These are phyloP conservation scores for Blastobasis lacticolella DNA, from an alignment of 2,888 invertebrate species.

Conservation along the genomic window DNA sequence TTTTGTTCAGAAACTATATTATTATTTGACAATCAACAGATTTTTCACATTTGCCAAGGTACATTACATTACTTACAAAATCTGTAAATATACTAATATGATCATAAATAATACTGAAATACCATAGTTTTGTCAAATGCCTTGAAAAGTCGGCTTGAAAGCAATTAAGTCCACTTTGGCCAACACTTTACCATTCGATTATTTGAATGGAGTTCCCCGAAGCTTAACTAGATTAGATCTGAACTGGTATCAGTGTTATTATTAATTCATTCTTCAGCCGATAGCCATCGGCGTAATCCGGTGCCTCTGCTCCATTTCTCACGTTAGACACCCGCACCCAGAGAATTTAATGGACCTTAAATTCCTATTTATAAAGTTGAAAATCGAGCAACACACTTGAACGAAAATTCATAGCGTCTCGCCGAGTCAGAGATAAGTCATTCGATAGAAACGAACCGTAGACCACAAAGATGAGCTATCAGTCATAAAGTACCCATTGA, in stretches of 20 bases:
- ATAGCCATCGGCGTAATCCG: constrained; percentile 63
- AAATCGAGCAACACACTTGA: too few species aligned
- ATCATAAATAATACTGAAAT: too few species aligned
- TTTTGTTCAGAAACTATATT: too few species aligned
- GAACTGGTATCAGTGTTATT: constrained; percentile 46
- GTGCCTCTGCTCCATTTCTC: constrained; percentile 55
- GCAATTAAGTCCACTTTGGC: constrained; percentile 4
- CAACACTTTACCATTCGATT: constrained; percentile 16
- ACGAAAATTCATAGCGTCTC: constrained; percentile 20
- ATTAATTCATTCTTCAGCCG: constrained; percentile 60
- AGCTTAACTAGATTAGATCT: constrained; percentile 51
- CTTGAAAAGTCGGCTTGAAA: too few species aligned
- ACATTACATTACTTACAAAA: too few species aligned
- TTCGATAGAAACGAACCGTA: constrained; percentile 61
- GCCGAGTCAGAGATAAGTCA: constrained; percentile 56
- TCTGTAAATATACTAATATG: too few species aligned
- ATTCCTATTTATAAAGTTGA: too few species aligned
- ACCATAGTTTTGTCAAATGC: too few species aligned
- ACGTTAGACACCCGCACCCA: constrained; percentile 34
- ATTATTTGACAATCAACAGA: too few species aligned
- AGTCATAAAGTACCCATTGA: constrained; percentile 3
- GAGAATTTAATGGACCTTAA: too few species aligned
- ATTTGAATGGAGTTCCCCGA: constrained; percentile 16
- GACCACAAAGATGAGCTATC: constrained; percentile 21
- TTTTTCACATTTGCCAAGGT: too few species aligned